Evolutionary conservation across 37 sponge, comb jelly and placozoan species (phyloP).

Genomic region (Dysidea cf. avara): DNA sequence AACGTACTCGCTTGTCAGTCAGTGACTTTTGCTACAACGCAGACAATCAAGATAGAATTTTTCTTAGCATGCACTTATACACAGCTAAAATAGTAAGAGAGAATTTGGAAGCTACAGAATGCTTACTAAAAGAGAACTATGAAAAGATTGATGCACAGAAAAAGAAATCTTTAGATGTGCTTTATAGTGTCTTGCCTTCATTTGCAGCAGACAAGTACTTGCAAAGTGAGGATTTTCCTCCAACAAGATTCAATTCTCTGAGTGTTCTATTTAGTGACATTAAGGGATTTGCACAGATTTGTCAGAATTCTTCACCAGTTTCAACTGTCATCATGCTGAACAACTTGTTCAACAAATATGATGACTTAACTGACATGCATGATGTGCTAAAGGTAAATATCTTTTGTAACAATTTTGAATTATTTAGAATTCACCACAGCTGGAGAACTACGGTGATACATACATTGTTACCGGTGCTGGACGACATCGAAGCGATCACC

Average conservation of each 20-base stretch:
- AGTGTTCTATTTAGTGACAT: constrained; percentile 89
- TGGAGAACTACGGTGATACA: constrained; percentile 90
- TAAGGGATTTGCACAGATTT: constrained; percentile 78
- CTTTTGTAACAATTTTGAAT: background rate
- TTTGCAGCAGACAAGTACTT: constrained; percentile 61
- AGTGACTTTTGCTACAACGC: constrained; percentile 78
- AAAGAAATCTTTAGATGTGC: constrained; percentile 48
- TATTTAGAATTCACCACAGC: constrained; percentile 22
- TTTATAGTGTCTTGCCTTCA: constrained; percentile 71
- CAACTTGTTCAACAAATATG: constrained; percentile 71
- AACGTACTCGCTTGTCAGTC: constrained; percentile 73
- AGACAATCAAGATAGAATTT: constrained; percentile 65
- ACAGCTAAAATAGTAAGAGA: constrained; percentile 55
- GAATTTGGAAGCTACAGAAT: constrained; percentile 55
- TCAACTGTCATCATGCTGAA: constrained; percentile 78
- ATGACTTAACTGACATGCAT: constrained; percentile 45
- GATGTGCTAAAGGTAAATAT: constrained; percentile 76
- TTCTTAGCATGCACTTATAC: constrained; percentile 37
- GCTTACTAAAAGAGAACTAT: constrained; percentile 53
- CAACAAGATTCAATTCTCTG: constrained; percentile 36
- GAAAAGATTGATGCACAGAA: constrained; percentile 52
- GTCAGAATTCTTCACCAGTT: constrained; percentile 52
- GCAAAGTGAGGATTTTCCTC: constrained; percentile 14
- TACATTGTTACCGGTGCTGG: constrained; percentile 81
- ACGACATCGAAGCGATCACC: constrained; percentile 44